These are phyloP conservation scores for Pseudopleuronectes americanus DNA, from an alignment of 2,797 vertebrate species.

Conservation along the genomic window DNA sequence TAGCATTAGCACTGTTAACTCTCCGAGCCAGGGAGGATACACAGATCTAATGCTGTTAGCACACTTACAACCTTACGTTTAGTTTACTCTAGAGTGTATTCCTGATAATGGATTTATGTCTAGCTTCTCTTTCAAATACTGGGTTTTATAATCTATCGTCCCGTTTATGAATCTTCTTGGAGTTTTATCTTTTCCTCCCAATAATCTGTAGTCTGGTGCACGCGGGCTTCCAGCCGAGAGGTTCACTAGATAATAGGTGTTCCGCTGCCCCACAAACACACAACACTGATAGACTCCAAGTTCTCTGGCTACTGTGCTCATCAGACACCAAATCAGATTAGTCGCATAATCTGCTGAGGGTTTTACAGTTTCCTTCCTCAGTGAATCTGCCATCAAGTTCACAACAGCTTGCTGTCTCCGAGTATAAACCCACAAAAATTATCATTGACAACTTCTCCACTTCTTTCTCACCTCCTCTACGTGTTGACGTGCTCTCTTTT, in stretches of 20 bases:
- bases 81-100: not conserved
- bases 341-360: constrained; percentile 59
- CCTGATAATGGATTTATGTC: not conserved
- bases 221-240: constrained; percentile 36
- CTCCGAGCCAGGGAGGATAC: constrained; percentile 19
- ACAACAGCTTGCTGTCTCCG: constrained; percentile 46
- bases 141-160: not conserved
- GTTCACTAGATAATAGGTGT: constrained; percentile 58
- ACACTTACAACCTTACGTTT: not conserved
- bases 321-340: constrained; percentile 75
- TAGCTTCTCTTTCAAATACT: not conserved
- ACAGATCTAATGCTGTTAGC: constrained; percentile 15
- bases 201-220: constrained; percentile 31
- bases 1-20: constrained; percentile 71
- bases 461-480: not conserved
- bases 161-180: constrained; percentile 21
- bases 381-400: constrained; percentile 40
- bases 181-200: constrained; percentile 27
- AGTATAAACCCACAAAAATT: not conserved
- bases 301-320: constrained; percentile 57
- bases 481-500: not conserved
- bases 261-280: constrained; percentile 48
- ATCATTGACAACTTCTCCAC: constrained; percentile 4
- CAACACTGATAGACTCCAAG: constrained; percentile 47
- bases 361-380: constrained; percentile 59